Base-by-base conservation (phyloP, 1,140 invertebrate species). In the Drosophila azteca region DNA sequence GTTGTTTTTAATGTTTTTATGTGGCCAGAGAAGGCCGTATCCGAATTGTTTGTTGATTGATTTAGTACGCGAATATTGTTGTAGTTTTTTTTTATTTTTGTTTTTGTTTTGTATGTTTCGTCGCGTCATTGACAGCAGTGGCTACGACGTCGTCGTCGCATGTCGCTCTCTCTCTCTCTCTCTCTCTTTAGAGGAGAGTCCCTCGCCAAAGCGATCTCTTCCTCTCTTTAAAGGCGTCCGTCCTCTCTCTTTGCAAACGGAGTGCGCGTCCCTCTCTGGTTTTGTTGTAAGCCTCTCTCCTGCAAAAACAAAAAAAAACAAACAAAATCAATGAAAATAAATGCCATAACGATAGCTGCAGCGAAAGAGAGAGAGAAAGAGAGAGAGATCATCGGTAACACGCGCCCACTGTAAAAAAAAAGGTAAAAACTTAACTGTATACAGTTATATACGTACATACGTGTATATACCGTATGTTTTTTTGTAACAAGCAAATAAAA, bases 401-500 rank as follows among this genome's bases (percentile, higher is more conserved):
- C 35, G 63, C 63, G 50, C 66, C 64, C 43, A 39, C 31, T 35
- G 31, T 35, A 35, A n/a, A 13, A 57, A 35, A 17, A 13, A 57
- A 71, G 71, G 1, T 1, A 20, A 20, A 1, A 20, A 20, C 1
- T 20, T 20, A 20, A 20, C 17, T 20, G 17, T 1, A 20, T 20
- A 20, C 17, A 20, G 0, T 50, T n/a, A n/a, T n/a, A n/a, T n/a
- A n/a, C n/a, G n/a, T n/a, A n/a, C n/a, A n/a, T n/a, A n/a, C 24
- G 49, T 24, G 8, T 45, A 48, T 20, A n/a, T 53, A 17, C 20
- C 39, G 48, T 50, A 17, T 22, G 13, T 57, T 75, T 57, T 75
- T 75, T 61, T 5, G 24, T 26, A 5, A 62, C 64, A 87, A 81
- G 81, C 77, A 81, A 85, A 84, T 69, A 69, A 75, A 66, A 81